Evolutionary conservation across 2,113 vertebrate species (phyloP).

Genomic region (Haemorhous mexicanus): DNA sequence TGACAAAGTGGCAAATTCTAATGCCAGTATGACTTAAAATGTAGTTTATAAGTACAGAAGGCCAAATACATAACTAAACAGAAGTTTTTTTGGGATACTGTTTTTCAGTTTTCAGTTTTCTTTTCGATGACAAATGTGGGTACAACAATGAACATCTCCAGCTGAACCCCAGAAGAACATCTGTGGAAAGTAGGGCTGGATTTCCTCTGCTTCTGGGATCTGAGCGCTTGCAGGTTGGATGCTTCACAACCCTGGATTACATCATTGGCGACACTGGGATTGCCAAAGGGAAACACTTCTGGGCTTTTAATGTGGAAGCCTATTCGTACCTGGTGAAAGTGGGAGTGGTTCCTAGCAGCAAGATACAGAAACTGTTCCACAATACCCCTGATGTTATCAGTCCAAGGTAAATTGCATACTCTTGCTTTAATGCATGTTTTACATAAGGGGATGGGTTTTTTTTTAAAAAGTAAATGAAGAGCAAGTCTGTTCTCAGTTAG

Average conservation of each 20-base stretch:
- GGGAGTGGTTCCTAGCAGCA: constrained; percentile 89
- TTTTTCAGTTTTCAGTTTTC: constrained; percentile 88
- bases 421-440: not conserved
- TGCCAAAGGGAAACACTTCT: constrained; percentile 90
- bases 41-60: not conserved
- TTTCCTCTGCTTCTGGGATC: constrained; percentile 84
- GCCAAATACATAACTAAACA: not conserved
- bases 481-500: not conserved
- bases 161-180: constrained; percentile 81
- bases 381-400: constrained; percentile 87
- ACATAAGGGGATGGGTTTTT: not conserved
- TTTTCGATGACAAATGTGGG: constrained; percentile 94
- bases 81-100: not conserved
- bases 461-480: not conserved
- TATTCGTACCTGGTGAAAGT: constrained; percentile 93
- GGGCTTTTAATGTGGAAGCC: constrained; percentile 89
- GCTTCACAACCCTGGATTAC: constrained; percentile 88
- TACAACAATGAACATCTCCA: constrained; percentile 86
- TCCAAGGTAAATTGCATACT: constrained; percentile 82
- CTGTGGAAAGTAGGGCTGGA: constrained; percentile 89
- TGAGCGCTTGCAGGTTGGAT: constrained; percentile 89
- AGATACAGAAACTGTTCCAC: constrained; percentile 92
- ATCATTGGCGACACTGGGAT: constrained; percentile 91
- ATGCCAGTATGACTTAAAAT: not conserved
- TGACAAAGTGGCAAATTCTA: not conserved